Evolutionary conservation across 2,797 vertebrate genomes (phyloP), one percentile per base, ranked within the genome.

Genomic region (Spinus pinus): DNA sequence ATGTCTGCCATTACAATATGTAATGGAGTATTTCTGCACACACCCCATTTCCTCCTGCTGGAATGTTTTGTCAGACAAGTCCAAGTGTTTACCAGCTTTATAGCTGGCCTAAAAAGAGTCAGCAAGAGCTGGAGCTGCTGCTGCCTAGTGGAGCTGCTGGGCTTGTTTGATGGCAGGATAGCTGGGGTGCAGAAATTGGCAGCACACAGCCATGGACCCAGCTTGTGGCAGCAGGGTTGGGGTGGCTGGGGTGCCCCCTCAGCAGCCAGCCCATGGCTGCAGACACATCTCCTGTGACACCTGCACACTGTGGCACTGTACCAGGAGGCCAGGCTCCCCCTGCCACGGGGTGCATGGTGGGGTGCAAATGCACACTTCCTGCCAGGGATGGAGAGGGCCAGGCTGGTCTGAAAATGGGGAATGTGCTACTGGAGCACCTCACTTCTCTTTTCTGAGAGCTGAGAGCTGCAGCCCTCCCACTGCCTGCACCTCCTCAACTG

Each of bases 1-100:
- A 96, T 91, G 93, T 95, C 95, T 95, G 85, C 94, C 91, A 95
- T 96, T 95, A 96, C 82, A 96, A 94, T 96, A 94, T 93, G 85
- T 92, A 91, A 96, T 95, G 77, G 89, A 91, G 91, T 79, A 67
- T 90, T 91, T 93, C 84, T 93, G 83, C 90, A 93, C 88, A 93
- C 93, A 90, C 93, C 94, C 89, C 79, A 46, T 72, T 96, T 94
- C 94, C 92, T 95, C 90, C 90, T 96, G 86, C 93, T 94, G 35
- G 1, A 65, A 27, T 71, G 88, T 95, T 93, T 85, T 91, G 93
- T 88, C 88, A 81, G 85, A 86, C 74, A 9, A 91, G 91, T 90
- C 95, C 96, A 91, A 94, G 79, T 94, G 90, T 96, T 95, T 95
- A 92, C 92, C 61, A 67, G 93, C 88, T 79, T 94, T 81, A 61